phyloP scores from a whole-genome alignment of 2,797 vertebrate species.

The Sebastes itinus region DNA sequence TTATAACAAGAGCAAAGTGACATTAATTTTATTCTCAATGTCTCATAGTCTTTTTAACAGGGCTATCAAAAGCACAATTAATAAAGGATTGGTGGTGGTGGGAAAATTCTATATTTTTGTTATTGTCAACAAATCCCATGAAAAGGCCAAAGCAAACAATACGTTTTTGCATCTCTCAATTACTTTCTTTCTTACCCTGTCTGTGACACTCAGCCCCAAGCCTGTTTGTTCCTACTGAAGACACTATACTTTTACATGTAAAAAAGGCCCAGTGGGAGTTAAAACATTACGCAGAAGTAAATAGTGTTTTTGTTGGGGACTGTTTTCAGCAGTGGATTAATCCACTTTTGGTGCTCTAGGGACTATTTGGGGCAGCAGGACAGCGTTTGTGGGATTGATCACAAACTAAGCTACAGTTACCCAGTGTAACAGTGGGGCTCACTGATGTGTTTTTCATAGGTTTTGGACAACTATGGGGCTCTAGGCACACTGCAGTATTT shows the following conservation, averaged over 20 bases:
- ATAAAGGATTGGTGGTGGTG: neutral
- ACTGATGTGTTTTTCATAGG: neutral
- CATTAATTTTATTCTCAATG: neutral
- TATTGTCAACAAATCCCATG: neutral
- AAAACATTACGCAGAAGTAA: neutral
- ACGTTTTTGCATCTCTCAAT: neutral
- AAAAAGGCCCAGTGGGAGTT: neutral
- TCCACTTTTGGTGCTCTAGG: neutral
- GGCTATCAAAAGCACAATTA: neutral
- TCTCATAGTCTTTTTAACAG: neutral
- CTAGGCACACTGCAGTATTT: neutral
- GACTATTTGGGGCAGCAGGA: neutral
- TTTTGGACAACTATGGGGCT: neutral
- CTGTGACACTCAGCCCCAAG: neutral
- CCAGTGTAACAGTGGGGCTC: neutral
- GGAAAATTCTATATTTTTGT: too few species aligned
- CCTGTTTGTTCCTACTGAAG: neutral
- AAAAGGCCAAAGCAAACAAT: neutral
- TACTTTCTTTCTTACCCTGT: neutral
- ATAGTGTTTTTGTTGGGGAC: neutral
- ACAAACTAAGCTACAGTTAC: neutral
- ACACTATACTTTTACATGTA: neutral
- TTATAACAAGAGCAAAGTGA: neutral
- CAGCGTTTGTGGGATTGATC: neutral
- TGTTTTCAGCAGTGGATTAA: neutral